Percentiles rank a stretch among this genome's conserved stretches.
These are phyloP conservation scores for Yponomeuta malinellus DNA, from an alignment of 2,888 invertebrate genomes.

Conservation along the genomic window DNA sequence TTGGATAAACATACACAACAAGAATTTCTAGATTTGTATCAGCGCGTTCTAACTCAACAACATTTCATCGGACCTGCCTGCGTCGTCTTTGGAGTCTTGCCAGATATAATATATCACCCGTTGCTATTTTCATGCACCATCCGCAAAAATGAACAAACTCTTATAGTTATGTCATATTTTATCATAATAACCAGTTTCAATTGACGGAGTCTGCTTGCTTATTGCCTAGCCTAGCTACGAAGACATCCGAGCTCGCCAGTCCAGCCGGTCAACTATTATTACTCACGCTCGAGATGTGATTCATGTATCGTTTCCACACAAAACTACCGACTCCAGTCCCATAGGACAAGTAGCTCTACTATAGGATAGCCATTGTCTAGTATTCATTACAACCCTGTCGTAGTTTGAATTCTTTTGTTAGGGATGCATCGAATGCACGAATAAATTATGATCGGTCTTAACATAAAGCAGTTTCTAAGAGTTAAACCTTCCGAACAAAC, in stretches of 20 bases:
- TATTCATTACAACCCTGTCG: constrained; percentile 71
- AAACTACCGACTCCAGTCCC: constrained; percentile 55
- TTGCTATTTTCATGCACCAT: constrained; percentile 69
- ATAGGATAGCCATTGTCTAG: constrained; percentile 67
- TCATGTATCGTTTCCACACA: constrained; percentile 2
- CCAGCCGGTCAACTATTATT: constrained; percentile 13
- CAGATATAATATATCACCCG: constrained; percentile 59
- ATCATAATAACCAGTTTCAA: constrained; percentile 9
- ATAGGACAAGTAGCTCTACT: constrained; percentile 62
- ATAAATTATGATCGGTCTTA: constrained; percentile 61
- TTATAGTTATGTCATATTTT: constrained; percentile 9
- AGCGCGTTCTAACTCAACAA: background rate
- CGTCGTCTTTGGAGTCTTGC: constrained; percentile 44
- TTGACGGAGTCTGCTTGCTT: constrained; percentile 3
- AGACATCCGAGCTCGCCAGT: background rate
- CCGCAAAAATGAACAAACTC: constrained; percentile 38
- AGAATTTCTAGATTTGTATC: constrained; percentile 8
- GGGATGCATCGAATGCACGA: constrained; percentile 61
- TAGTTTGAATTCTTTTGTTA: constrained; percentile 73
- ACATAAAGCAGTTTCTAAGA: constrained; percentile 43
- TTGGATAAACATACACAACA: background rate
- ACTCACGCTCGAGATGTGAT: constrained; percentile 4
- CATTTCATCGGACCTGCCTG: background rate
- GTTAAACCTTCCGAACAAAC: constrained; percentile 64
- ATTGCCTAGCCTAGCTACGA: background rate